Base-by-base conservation (phyloP, 2,797 vertebrate species). In the Macrochelys suwanniensis region DNA sequence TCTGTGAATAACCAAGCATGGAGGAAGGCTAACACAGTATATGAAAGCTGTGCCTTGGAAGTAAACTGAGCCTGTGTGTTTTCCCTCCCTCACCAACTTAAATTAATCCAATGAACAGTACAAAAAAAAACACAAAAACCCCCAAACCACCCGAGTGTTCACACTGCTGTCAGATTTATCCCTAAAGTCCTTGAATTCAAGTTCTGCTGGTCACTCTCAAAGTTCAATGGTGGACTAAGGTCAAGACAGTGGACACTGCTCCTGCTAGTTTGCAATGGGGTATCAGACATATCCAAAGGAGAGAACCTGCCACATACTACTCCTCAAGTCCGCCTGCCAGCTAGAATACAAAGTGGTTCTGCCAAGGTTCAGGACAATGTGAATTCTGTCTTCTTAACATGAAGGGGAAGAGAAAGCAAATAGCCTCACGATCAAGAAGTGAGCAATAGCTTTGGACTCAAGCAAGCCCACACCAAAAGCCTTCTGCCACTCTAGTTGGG, bases 401-500 rank as follows among this genome's bases (percentile, higher is more conserved):
- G 23, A 92, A 88, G 21, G 19, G n/a, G 42, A 59, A 90, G 45
- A 42, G 45, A 71, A 91, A 92, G 59, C 45, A 47, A 76, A 28
- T 28, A 47, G 45, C 45, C 15, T 26, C 45, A 28, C 7, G 13
- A 76, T 26, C 74, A 47, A 37, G n/a, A 71, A 11, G 6, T 25
- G 23, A 74, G 37, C 71, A 74, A 74, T 42, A 26, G 23, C 23
- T 45, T 26, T 74, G 37, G 42, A 45, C 49, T 51, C 47, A 54
- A 19, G 9, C 31, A 17, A 42, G 15, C 53, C 49, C 28, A 50
- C 33, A 74, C 49, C 19, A 82, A 47, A 71, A 96, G 95, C 81
- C 86, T 96, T 68, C 95, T 89, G 89, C 92, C 96, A 96, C 94
- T 96, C 96, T 89, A 88, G 85, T 86, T 81, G 88, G 83, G 90